phyloP scores from a whole-genome alignment of 2,113 vertebrate genomes.

The Prochilodus magdalenae region DNA sequence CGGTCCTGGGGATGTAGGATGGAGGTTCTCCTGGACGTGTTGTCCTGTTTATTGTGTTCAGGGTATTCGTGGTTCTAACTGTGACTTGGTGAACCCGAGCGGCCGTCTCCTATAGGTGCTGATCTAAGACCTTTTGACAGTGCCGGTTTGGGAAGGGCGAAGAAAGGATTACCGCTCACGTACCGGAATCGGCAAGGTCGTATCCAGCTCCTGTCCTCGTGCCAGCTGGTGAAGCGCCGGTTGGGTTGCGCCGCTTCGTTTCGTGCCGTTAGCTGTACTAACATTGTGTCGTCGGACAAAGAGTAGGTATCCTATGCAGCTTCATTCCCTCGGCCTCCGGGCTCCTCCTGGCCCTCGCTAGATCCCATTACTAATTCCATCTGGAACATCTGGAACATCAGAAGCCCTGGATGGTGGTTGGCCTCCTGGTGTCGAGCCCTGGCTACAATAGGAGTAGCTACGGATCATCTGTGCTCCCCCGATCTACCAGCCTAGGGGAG shows the following conservation, averaged over 20 bases:
- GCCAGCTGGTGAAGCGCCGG: constrained; percentile 67
- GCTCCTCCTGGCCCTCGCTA: not conserved
- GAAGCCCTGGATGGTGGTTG: not conserved
- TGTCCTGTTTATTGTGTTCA: constrained; percentile 12
- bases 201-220: constrained; percentile 53
- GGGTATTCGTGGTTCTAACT: constrained; percentile 20
- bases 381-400: not conserved
- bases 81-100: not conserved
- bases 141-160: not conserved
- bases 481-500: too few species aligned
- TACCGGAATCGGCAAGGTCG: not conserved
- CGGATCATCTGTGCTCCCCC: too few species aligned
- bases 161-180: not conserved
- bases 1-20: not conserved
- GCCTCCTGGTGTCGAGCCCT: constrained; percentile 43
- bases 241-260: constrained; percentile 58
- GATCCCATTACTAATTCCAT: not conserved
- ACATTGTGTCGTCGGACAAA: constrained; percentile 44
- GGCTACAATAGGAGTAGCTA: constrained; percentile 57
- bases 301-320: constrained; percentile 69
- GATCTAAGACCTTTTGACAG: not conserved
- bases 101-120: not conserved
- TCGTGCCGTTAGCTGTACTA: constrained; percentile 49
- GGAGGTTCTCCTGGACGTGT: not conserved
- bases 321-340: constrained; percentile 36